Percentiles rank a stretch among this genome's conserved stretches.
Conservation (phyloP, 2,888 invertebrate genomes). For the Eudemis profundana region DNA sequence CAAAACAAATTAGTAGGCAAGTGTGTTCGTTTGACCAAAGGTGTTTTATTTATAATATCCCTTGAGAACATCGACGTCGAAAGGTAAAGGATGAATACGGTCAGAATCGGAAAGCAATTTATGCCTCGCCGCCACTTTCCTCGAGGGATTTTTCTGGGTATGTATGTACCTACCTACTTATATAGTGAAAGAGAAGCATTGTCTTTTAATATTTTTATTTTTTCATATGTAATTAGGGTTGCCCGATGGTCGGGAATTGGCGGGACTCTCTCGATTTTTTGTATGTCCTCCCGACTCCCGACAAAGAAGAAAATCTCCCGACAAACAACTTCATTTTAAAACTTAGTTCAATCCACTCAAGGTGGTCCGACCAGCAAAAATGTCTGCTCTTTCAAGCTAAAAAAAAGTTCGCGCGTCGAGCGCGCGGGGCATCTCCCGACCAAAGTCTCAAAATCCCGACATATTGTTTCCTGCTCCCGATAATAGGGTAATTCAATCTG, state of each 20-base stretch:
- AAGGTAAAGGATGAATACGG: background rate
- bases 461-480: too few relatives aligned
- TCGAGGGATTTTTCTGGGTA: background rate
- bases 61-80: background rate
- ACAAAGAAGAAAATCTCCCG: too few relatives aligned
- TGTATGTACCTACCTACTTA: background rate
- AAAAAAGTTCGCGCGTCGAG: too few relatives aligned
- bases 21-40: background rate
- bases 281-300: too few relatives aligned
- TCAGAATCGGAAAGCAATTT: constrained; percentile 7
- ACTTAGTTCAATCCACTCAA: too few relatives aligned
- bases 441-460: too few relatives aligned
- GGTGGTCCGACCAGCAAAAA: too few relatives aligned
- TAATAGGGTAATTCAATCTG: too few relatives aligned
- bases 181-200: background rate
- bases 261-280: too few relatives aligned
- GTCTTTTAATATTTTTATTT: background rate
- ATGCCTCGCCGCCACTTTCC: background rate
- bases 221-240: background rate
- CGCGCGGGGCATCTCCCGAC: too few relatives aligned
- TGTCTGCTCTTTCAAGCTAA: too few relatives aligned
- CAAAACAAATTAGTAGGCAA: background rate
- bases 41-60: constrained; percentile 15
- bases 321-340: too few relatives aligned
- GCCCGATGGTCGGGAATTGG: background rate